These are phyloP conservation scores for Caretta caretta DNA, from an alignment of 2,113 vertebrate genomes.

Conservation along the genomic window DNA sequence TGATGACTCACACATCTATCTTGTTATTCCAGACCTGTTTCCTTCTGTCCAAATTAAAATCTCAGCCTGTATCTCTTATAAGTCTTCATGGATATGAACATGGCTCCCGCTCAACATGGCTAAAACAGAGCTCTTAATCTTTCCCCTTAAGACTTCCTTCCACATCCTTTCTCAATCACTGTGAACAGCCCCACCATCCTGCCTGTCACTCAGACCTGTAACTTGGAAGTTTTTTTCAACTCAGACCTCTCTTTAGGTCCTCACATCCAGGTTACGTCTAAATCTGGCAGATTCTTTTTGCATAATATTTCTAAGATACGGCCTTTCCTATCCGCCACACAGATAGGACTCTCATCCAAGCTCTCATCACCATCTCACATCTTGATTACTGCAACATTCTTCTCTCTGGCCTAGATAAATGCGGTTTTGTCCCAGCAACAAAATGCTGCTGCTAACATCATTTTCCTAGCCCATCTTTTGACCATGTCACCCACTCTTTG, in stretches of 20 bases:
- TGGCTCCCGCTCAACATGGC: neutral
- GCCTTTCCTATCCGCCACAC: neutral
- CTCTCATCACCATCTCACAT: neutral
- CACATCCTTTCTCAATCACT: neutral
- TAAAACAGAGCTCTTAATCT: neutral
- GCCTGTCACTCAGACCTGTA: neutral
- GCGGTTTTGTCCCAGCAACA: neutral
- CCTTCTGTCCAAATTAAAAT: neutral
- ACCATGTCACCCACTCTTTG: neutral
- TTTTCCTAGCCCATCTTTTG: neutral
- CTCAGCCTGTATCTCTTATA: neutral
- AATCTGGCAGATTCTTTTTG: neutral
- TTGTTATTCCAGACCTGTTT: neutral
- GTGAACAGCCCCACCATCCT: neutral
- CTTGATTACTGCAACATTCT: neutral
- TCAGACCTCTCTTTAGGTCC: neutral
- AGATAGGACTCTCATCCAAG: neutral
- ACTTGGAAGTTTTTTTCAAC: neutral
- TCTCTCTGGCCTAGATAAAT: neutral
- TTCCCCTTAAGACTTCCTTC: neutral
- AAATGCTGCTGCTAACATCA: neutral
- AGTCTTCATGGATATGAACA: neutral
- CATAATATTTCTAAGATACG: neutral
- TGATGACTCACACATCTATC: neutral
- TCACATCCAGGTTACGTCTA: neutral